Evolutionary conservation across 2,797 vertebrate species (phyloP).

Genomic region (Hylomyscus alleni): DNA sequence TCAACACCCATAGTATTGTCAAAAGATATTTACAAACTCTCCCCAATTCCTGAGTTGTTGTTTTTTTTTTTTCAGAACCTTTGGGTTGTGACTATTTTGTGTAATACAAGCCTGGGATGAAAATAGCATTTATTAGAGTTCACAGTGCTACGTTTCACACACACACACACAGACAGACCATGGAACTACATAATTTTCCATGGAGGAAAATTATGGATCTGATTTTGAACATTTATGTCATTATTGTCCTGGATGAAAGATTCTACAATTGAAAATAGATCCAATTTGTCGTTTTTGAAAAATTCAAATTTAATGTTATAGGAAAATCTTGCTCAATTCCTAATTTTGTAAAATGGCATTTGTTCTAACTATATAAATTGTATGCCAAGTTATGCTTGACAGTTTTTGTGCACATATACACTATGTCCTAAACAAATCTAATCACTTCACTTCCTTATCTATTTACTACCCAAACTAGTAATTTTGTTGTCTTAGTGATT

Average conservation of each 20-base stretch:
- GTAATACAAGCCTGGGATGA: not conserved
- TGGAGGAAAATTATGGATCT: not conserved
- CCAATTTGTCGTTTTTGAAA: not conserved
- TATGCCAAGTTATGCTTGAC: not conserved
- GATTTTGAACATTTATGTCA: not conserved
- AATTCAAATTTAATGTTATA: not conserved
- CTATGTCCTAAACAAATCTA: too few species aligned
- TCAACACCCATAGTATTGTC: not conserved
- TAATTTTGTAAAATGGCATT: not conserved
- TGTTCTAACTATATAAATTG: not conserved
- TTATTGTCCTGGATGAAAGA: not conserved
- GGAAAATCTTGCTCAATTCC: not conserved
- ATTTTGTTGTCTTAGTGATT: not conserved
- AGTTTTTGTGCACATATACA: not conserved
- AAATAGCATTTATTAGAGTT: not conserved
- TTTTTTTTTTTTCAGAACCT: not conserved
- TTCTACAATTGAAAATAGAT: not conserved
- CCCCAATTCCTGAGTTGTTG: not conserved
- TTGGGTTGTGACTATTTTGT: not conserved
- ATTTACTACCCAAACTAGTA: too few species aligned
- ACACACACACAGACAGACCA: not conserved
- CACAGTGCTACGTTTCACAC: not conserved
- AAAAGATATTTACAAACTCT: not conserved
- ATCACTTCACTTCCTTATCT: fast-evolving
- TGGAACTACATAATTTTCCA: fast-evolving